Evolutionary conservation across 2,113 vertebrate genomes (phyloP).

Genomic region (Burhinus oedicnemus): DNA sequence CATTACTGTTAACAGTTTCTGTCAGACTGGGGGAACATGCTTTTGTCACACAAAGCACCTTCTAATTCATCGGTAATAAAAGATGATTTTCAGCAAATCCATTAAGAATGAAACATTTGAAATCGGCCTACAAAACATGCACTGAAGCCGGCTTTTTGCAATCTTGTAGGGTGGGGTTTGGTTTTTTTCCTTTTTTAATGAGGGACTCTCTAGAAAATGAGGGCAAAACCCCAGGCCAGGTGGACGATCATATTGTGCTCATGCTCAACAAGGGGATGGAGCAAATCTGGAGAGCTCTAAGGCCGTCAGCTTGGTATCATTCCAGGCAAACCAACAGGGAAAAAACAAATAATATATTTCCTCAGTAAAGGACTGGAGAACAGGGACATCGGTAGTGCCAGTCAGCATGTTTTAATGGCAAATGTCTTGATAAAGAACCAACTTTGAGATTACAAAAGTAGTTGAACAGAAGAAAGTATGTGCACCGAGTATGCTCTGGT

Average conservation of each 20-base stretch:
- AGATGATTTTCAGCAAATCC: background rate
- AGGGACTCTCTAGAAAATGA: background rate
- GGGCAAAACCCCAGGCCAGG: background rate
- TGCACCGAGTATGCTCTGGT: background rate
- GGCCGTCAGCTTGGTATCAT: background rate
- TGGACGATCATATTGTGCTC: background rate
- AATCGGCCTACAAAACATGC: background rate
- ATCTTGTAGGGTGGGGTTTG: background rate
- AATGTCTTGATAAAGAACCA: background rate
- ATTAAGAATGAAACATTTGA: background rate
- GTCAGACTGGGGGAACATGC: accelerated
- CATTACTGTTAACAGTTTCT: background rate
- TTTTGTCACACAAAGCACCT: background rate
- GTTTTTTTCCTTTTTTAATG: background rate
- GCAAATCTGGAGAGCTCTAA: background rate
- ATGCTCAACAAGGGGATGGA: background rate
- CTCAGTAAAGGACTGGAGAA: background rate
- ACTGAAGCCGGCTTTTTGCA: background rate
- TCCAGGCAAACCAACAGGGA: background rate
- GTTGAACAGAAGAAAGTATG: background rate
- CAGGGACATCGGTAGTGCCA: background rate
- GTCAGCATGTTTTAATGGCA: background rate
- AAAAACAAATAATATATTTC: background rate
- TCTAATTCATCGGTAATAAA: background rate
- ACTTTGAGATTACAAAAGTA: background rate